Percentiles rank a stretch among this genome's conserved stretches.
These are phyloP conservation scores for Rana temporaria DNA, from an alignment of 2,113 vertebrate species.

Conservation along the genomic window DNA sequence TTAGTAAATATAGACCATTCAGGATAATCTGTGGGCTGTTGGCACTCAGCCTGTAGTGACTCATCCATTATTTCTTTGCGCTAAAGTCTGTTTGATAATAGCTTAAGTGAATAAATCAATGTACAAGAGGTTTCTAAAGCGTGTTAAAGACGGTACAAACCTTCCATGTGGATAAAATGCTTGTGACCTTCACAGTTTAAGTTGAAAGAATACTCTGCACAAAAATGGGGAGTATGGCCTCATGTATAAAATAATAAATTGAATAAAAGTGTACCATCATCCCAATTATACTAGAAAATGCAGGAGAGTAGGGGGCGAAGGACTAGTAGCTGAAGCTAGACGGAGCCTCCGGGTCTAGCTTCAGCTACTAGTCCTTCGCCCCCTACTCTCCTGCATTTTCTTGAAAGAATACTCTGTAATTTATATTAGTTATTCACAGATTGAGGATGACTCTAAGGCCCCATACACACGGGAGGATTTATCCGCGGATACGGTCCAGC, in stretches of 20 bases:
- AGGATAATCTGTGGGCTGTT: conserved; percentile 30
- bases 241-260: too few relatives aligned
- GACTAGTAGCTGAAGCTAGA: too few relatives aligned
- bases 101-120: conserved; percentile 24
- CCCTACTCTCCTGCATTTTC: too few relatives aligned
- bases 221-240: too few relatives aligned
- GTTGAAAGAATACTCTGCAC: background rate
- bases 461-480: too few relatives aligned
- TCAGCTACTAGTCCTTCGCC: too few relatives aligned
- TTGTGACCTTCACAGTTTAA: background rate
- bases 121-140: conserved; percentile 34
- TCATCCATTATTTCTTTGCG: conserved; percentile 24
- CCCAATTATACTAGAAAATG: too few relatives aligned
- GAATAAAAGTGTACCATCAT: too few relatives aligned
- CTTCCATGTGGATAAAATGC: background rate
- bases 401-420: background rate
- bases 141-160: conserved; percentile 6
- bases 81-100: conserved; percentile 20
- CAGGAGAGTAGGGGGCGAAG: too few relatives aligned
- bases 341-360: too few relatives aligned
- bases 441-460: too few relatives aligned
- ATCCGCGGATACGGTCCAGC: too few relatives aligned
- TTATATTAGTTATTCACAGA: background rate
- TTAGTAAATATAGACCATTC: conserved; percentile 51
- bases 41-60: conserved; percentile 18